Base-by-base conservation (phyloP, 2,113 vertebrate genomes). In the Scolopax mira region DNA sequence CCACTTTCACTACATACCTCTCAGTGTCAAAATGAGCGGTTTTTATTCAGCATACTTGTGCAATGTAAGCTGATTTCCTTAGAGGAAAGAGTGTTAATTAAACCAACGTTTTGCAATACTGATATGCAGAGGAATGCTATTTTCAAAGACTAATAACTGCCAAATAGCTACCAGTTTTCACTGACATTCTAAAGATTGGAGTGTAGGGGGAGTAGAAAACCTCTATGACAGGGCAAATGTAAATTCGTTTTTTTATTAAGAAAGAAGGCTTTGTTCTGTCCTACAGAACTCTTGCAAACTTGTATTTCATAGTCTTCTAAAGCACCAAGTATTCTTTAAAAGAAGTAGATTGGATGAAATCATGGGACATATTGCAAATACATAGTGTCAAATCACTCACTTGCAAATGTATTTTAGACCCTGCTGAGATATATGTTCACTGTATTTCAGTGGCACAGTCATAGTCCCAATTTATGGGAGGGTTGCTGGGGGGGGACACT, bases 1-100 rank as follows among this genome's bases (percentile, higher is more conserved):
- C 18, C 1, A 1, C 6, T 86, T 92, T 78, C 33, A 57, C 14
- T 78, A 64, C 18, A 7, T 74, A 70, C 39, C 22, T 90, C 72
- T 80, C 28, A 54, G 33, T 78, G 51, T 81, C 42, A 67, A 79
- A 90, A 90, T 35, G n/a, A 86, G 41, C 35, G 71, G 24, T 74
- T 60, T 42, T 89, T 78, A 46, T 35, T 90, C 75, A n/a, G 18
- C 73, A 25, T 18, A 37, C 13, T 90, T 85, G 18, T 35, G 66
- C 54, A 87, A 37, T 79, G 30, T 90, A 93, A 85, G 39, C 87
- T 95, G 81, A 82, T 87, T 91, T 95, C 89, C 85, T 52, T 79
- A 72, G 69, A 94, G 88, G 74, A 88, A 74, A 48, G 35, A 46
- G 6, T 61, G 77, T 79, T 95, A 91, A 91, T 93, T 85, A 97